A percentile compares a stretch with the other conserved stretches of the same genome.
These are phyloP conservation scores for Galerucella nymphaeae DNA, from an alignment of 2,888 invertebrate genomes.

Conservation along the genomic window DNA sequence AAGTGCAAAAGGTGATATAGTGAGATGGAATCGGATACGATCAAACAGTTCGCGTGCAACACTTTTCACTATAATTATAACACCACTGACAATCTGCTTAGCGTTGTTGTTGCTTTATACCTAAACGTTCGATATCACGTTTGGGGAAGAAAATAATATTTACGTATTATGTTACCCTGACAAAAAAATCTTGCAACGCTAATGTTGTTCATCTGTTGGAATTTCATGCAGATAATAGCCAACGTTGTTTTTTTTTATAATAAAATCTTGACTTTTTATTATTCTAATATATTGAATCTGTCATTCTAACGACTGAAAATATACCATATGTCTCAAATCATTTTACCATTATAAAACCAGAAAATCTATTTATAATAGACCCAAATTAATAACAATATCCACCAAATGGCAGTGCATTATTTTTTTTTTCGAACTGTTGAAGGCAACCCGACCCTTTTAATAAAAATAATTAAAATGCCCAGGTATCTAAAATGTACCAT, in stretches of 20 bases:
- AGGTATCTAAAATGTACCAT: slow-evolving; percentile 42
- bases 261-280: not conserved
- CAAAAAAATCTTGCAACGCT: no score
- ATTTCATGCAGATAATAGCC: not conserved
- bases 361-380: slow-evolving; percentile 42
- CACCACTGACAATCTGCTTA: slow-evolving; percentile 25
- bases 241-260: not conserved
- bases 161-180: no score
- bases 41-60: slow-evolving; percentile 24
- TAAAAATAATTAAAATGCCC: slow-evolving; percentile 40
- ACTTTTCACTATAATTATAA: slow-evolving; percentile 26
- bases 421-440: slow-evolving; percentile 39
- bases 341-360: slow-evolving; percentile 23
- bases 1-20: slow-evolving; percentile 35
- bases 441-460: slow-evolving; percentile 38
- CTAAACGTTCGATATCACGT: not conserved
- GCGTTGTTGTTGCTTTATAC: not conserved
- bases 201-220: not conserved
- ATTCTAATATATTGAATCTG: not conserved
- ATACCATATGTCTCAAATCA: slow-evolving; percentile 30
- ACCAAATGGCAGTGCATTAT: slow-evolving; percentile 39
- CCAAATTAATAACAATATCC: slow-evolving; percentile 34
- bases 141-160: not conserved
- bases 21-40: slow-evolving; percentile 26
- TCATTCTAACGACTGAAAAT: slow-evolving; percentile 14